Evolutionary conservation across 2,113 vertebrate species (phyloP), one percentile per base, ranked within the genome.

Genomic region (Alces alces): DNA sequence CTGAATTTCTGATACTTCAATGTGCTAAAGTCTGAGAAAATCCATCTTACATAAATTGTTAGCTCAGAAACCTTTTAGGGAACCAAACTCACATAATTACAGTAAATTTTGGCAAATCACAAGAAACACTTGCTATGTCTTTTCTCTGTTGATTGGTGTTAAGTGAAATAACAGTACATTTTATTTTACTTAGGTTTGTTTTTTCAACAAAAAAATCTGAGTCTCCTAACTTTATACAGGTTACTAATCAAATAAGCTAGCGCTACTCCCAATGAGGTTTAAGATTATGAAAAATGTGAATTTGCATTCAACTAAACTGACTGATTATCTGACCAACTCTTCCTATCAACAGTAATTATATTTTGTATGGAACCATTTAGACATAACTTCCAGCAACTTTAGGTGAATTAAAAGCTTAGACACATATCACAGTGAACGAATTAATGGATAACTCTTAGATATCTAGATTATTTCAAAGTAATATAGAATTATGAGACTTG

Each of bases 201-300:
- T 92, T 55, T 52, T 86, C 43, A 79, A 66, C 80, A 55, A 79
- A 91, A 91, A 93, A 66, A n/a, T 78, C 47, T 52, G 30, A 66
- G 21, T 45, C 30, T 86, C 76, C 52, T 60, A 88, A n/a, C 54
- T 43, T 13, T 93, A 70, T 52, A 84, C 28, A 95, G 6, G 13
- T 83, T 94, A 64, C 84, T 84, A 89, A 86, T 54, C 47, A 93
- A 89, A 83, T 89, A 89, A 86, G 70, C 78, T 58, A 82, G 66
- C 30, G 85, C 66, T 87, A 61, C 17, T 76, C 27, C 76, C 12
- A 12, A 52, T 61, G 17, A 92, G 57, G 7, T 87, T 97, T 94
- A 95, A 86, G 16, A 54, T 79, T 64, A 78, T 70, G 27, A 94
- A 88, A 87, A 86, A 89, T 61, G 58, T 95, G 83, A 92, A 92